Conservation (phyloP, 2,113 vertebrate genomes). For the Hystrix brachyura region DNA sequence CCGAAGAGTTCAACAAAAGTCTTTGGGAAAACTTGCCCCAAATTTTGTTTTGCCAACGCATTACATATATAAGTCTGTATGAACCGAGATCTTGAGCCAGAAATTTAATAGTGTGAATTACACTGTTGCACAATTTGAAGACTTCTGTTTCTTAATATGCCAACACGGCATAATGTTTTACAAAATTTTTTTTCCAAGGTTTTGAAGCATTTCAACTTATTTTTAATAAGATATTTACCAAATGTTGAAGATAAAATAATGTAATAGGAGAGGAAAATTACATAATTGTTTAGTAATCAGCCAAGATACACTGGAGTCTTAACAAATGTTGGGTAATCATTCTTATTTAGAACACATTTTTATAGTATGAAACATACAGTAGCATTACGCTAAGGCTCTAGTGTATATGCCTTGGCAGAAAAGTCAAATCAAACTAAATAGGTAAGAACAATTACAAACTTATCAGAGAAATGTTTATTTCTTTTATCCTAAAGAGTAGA, state of each 20-base stretch:
- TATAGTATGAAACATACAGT: neutral
- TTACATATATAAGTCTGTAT: neutral
- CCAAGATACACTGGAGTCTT: constrained; percentile 60
- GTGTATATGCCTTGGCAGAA: constrained; percentile 51
- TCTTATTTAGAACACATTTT: constrained; percentile 23
- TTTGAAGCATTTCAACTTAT: neutral
- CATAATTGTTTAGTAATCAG: neutral
- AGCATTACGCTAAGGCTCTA: constrained; percentile 27
- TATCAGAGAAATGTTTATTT: constrained; percentile 15
- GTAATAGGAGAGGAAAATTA: neutral
- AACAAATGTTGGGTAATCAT: neutral
- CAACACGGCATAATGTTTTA: neutral
- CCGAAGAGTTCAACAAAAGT: neutral
- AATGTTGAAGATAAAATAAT: neutral
- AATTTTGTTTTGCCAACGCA: neutral
- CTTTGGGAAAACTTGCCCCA: neutral
- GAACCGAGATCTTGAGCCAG: neutral
- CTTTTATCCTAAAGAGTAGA: constrained; percentile 49
- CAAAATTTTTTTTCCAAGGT: neutral
- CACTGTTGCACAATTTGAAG: neutral
- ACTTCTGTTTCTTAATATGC: constrained; percentile 9
- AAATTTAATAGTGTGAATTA: neutral
- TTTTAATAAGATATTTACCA: constrained; percentile 43
- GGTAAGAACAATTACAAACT: constrained; percentile 38
- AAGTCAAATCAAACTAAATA: constrained; percentile 39